Percentiles rank a stretch among this genome's conserved stretches.
phyloP scores from a whole-genome alignment of 2,797 vertebrate genomes.

The Okamejei kenojei region DNA sequence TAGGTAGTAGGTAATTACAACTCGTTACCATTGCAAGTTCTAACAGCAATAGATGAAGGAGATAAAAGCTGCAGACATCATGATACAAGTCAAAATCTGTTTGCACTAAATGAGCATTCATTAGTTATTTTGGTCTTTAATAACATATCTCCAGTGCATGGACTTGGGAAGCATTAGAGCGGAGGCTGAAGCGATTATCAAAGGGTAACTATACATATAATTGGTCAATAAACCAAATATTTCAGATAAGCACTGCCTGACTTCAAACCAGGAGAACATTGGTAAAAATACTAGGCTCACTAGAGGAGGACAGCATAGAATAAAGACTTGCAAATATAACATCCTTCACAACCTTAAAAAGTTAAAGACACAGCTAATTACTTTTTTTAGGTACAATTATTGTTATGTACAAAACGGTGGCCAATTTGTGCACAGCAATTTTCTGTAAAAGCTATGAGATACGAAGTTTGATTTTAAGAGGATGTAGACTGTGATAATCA shows the following conservation, averaged over 20 bases:
- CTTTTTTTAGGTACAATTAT: neutral
- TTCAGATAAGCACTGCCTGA: neutral
- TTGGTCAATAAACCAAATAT: too few species aligned
- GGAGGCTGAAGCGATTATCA: neutral
- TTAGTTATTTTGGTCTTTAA: neutral
- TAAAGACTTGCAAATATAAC: neutral
- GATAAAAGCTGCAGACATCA: neutral
- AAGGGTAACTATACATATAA: too few species aligned
- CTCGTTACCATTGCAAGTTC: neutral
- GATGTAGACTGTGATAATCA: neutral
- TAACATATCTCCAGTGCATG: neutral
- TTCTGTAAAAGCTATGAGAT: neutral
- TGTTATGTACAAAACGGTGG: neutral
- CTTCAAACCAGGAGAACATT: neutral
- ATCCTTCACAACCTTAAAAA: too few species aligned
- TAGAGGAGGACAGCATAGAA: neutral
- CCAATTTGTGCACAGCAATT: neutral
- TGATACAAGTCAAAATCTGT: neutral
- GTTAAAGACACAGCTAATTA: neutral
- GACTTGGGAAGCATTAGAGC: neutral
- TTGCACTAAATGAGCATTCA: neutral
- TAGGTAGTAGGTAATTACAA: neutral
- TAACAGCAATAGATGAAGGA: neutral
- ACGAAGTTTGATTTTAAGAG: neutral
- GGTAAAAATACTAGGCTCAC: neutral